Percentiles rank a stretch among this genome's conserved stretches.
Conservation (phyloP, 2,888 invertebrate genomes). For the Ophonus ardosiacus region DNA sequence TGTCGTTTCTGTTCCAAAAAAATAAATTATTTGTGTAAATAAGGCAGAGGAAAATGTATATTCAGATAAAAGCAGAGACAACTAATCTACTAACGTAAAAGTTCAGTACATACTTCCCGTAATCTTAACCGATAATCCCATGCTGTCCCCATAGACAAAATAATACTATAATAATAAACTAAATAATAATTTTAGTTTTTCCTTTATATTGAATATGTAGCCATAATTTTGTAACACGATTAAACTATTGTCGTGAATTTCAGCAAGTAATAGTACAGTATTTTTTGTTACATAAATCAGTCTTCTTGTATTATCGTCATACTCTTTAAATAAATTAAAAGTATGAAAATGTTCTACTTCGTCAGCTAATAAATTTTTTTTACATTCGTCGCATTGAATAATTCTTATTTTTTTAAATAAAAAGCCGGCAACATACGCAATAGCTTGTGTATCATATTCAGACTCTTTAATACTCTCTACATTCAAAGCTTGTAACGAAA, state of each 20-base stretch:
- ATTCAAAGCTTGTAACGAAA: too few species aligned
- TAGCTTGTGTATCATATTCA: slow-evolving; percentile 23
- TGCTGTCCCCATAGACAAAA: too few species aligned
- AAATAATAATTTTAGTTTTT: slow-evolving; percentile 30
- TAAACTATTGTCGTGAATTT: slow-evolving; percentile 7
- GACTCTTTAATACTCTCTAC: not conserved
- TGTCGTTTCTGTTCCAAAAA: too few species aligned
- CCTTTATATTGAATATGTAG: not conserved
- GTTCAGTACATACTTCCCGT: too few species aligned
- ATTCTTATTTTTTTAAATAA: slow-evolving; percentile 25
- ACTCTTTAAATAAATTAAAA: slow-evolving; percentile 20
- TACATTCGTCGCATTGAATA: slow-evolving; percentile 4
- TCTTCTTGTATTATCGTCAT: slow-evolving; percentile 10
- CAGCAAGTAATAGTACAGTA: not conserved
- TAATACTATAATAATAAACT: too few species aligned
- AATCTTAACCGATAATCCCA: too few species aligned
- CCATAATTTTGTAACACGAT: not conserved
- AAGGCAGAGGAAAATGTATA: too few species aligned
- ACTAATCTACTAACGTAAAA: too few species aligned
- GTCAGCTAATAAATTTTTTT: slow-evolving; percentile 25
- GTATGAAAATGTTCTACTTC: slow-evolving; percentile 14
- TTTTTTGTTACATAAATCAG: slow-evolving; percentile 29
- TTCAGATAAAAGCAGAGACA: too few species aligned
- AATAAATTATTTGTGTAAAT: too few species aligned
- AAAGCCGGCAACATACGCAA: slow-evolving; percentile 36